A percentile compares a stretch with the other conserved stretches of the same genome.
phyloP scores from a whole-genome alignment of 2,888 invertebrate genomes.

The Ptychoptera albimana region DNA sequence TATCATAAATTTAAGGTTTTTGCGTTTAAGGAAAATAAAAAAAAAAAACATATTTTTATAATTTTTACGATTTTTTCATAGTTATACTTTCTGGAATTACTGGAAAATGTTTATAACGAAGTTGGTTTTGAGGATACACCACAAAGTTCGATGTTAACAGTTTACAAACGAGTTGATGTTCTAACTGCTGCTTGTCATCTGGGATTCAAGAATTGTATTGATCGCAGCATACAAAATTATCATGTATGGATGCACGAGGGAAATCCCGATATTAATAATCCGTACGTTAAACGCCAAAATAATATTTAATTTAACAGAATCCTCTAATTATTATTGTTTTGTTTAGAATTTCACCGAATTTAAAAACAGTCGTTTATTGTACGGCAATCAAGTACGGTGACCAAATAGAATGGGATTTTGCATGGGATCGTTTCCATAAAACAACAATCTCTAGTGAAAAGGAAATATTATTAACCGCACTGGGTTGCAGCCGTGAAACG shows the following conservation, averaged over 20 bases:
- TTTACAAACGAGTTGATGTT: slow-evolving; percentile 55
- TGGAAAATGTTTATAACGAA: slow-evolving; percentile 48
- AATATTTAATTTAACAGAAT: too few species aligned
- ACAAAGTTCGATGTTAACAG: slow-evolving; percentile 40
- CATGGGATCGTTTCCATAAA: slow-evolving; percentile 59
- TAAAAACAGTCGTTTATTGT: slow-evolving; percentile 73
- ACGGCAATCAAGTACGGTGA: slow-evolving; percentile 70
- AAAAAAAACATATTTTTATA: neutral
- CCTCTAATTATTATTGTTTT: neutral
- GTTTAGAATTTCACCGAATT: slow-evolving; percentile 62
- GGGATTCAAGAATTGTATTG: slow-evolving; percentile 55
- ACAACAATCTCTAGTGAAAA: slow-evolving; percentile 71
- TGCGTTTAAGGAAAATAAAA: neutral
- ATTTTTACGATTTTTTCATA: slow-evolving; percentile 24
- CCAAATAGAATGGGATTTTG: slow-evolving; percentile 77
- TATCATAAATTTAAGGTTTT: slow-evolving; percentile 49
- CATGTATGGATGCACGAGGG: slow-evolving; percentile 57
- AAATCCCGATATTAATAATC: slow-evolving; percentile 56
- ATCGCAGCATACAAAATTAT: slow-evolving; percentile 55
- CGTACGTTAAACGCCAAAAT: slow-evolving; percentile 37
- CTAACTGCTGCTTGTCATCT: slow-evolving; percentile 60
- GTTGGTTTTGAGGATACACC: slow-evolving; percentile 50
- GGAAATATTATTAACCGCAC: slow-evolving; percentile 53
- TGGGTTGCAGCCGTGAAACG: slow-evolving; percentile 69
- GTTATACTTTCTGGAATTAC: slow-evolving; percentile 50